These are phyloP conservation scores for Encarsia formosa DNA, from an alignment of 2,888 invertebrate species.

Conservation along the genomic window DNA sequence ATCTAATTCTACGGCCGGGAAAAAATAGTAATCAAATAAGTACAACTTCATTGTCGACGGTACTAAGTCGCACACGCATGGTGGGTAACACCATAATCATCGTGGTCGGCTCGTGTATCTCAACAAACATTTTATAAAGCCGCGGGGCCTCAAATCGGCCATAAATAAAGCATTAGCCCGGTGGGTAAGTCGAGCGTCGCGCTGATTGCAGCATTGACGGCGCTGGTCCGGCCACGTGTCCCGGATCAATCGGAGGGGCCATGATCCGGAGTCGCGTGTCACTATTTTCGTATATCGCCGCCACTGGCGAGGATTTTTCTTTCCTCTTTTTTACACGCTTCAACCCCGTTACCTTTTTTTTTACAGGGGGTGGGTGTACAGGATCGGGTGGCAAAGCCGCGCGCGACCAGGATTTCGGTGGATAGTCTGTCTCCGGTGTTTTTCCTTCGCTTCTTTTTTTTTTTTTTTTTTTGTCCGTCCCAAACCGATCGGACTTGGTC, in stretches of 20 bases:
- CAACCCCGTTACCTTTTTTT: background rate
- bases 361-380: too few species aligned
- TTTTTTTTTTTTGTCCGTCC: background rate
- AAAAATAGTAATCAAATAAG: too few species aligned
- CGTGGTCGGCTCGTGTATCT: too few species aligned
- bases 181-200: slow-evolving; percentile 30
- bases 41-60: too few species aligned
- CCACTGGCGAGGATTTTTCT: slow-evolving; percentile 32
- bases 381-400: slow-evolving; percentile 1
- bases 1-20: too few species aligned
- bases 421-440: background rate
- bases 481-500: too few species aligned
- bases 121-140: too few species aligned
- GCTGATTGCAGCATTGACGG: slow-evolving; percentile 9
- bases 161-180: slow-evolving; percentile 48
- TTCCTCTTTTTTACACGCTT: background rate
- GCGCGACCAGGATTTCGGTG: background rate
- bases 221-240: slow-evolving; percentile 25
- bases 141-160: slow-evolving; percentile 48
- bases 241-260: slow-evolving; percentile 45
- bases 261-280: slow-evolving; percentile 41
- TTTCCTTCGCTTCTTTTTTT: background rate
- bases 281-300: slow-evolving; percentile 50
- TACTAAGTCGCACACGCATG: too few species aligned
- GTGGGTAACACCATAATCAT: too few species aligned